Conservation (phyloP, 2,797 vertebrate species). For the Lagorchestes hirsutus region DNA sequence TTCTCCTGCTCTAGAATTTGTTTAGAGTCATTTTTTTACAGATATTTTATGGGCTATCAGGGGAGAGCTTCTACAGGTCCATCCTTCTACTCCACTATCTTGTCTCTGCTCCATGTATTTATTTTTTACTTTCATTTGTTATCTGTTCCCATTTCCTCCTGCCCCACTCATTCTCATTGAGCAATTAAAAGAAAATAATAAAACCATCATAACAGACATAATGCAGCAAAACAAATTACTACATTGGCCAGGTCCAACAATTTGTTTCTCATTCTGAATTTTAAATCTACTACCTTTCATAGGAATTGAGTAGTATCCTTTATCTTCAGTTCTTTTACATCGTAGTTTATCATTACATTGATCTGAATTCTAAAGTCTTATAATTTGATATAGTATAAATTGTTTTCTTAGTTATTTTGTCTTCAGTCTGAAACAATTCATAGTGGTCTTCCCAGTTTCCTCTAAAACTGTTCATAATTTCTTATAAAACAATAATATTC, state of each 20-base stretch:
- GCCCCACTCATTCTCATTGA: not conserved
- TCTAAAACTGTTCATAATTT: not conserved
- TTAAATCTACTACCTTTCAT: not conserved
- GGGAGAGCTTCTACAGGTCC: no score
- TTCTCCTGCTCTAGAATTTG: no score
- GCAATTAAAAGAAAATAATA: not conserved
- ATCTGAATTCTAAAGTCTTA: not conserved
- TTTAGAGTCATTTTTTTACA: no score
- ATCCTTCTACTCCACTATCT: no score
- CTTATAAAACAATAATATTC: not conserved
- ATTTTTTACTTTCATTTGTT: not conserved
- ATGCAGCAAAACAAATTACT: not conserved
- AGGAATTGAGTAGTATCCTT: no score
- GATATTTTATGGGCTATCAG: no score
- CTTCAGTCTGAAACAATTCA: not conserved
- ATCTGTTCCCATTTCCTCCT: not conserved
- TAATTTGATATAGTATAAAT: not conserved
- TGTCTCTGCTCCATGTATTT: not conserved
- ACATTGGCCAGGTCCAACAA: not conserved
- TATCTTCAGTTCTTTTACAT: no score
- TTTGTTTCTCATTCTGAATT: not conserved
- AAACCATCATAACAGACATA: not conserved
- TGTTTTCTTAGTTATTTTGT: not conserved
- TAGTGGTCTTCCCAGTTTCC: not conserved
- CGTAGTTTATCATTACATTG: not conserved